Conservation (phyloP, 2,113 vertebrate genomes). For the Grammomys dolichurus region DNA sequence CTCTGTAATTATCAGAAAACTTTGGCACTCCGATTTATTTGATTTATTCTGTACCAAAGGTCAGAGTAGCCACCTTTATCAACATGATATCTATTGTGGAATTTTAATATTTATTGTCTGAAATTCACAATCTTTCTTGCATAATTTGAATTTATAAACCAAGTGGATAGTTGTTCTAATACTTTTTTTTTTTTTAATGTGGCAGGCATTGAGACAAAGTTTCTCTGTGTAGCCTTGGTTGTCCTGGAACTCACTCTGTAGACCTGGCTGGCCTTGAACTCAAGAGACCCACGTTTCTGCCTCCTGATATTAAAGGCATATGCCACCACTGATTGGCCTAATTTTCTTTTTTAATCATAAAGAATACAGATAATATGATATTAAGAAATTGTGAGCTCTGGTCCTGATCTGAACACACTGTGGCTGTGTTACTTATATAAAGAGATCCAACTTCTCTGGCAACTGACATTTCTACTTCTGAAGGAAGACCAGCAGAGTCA, state of each 20-base stretch:
- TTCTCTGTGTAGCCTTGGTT: neutral
- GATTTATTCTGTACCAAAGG: neutral
- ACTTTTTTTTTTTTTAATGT: neutral
- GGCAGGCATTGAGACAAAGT: neutral
- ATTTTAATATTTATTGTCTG: slow-evolving; percentile 19
- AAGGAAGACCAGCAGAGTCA: neutral
- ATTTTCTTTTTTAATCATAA: neutral
- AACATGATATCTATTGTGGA: neutral
- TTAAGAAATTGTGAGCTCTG: neutral
- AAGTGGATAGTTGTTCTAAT: neutral
- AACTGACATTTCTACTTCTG: neutral
- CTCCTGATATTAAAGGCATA: neutral
- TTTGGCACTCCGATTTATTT: neutral
- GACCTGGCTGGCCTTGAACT: neutral
- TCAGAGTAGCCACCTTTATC: neutral
- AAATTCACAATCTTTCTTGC: neutral
- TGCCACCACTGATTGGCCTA: neutral
- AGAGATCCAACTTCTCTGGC: neutral
- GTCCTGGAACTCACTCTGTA: neutral
- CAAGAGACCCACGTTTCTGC: neutral
- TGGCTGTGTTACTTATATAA: neutral
- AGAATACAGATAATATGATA: neutral
- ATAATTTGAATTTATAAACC: slow-evolving; percentile 31
- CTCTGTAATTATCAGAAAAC: neutral
- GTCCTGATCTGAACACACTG: neutral